phyloP scores from a whole-genome alignment of 2,797 vertebrate species.

The Fringilla coelebs region DNA sequence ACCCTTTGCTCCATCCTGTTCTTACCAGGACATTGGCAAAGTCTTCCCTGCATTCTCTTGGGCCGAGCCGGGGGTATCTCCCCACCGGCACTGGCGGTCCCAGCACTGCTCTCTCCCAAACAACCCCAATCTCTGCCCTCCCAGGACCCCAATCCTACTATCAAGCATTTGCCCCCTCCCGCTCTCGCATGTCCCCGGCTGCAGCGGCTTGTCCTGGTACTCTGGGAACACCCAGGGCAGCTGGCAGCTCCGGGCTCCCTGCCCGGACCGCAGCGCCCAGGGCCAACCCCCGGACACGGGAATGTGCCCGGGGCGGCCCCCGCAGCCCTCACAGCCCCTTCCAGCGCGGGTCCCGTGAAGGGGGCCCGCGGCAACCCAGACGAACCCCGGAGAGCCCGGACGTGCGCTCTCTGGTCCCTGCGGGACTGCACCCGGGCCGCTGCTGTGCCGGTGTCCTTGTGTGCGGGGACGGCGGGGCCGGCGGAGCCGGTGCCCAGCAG shows the following conservation, averaged over 20 bases:
- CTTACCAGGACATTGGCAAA: neutral
- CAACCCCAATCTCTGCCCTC: neutral
- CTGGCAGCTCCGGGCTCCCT: neutral
- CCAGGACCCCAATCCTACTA: neutral
- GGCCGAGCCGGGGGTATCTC: neutral
- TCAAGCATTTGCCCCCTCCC: too few relatives aligned
- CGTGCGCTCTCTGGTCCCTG: neutral
- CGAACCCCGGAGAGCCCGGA: neutral
- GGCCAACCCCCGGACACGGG: neutral
- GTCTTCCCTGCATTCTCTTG: too few relatives aligned
- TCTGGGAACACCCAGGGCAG: neutral
- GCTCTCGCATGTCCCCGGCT: neutral
- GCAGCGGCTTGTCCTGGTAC: neutral
- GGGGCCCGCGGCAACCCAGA: neutral
- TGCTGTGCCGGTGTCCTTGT: neutral
- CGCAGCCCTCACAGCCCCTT: neutral
- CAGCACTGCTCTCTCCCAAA: neutral
- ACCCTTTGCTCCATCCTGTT: neutral
- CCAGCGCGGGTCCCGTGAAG: neutral
- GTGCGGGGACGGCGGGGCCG: neutral
- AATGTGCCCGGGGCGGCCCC: neutral
- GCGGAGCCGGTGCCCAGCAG: neutral
- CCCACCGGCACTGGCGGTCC: accelerated
- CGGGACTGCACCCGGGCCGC: neutral
- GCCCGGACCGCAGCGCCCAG: neutral